Evolutionary conservation across 2,113 vertebrate genomes (phyloP).

Genomic region (Casuarius casuarius): DNA sequence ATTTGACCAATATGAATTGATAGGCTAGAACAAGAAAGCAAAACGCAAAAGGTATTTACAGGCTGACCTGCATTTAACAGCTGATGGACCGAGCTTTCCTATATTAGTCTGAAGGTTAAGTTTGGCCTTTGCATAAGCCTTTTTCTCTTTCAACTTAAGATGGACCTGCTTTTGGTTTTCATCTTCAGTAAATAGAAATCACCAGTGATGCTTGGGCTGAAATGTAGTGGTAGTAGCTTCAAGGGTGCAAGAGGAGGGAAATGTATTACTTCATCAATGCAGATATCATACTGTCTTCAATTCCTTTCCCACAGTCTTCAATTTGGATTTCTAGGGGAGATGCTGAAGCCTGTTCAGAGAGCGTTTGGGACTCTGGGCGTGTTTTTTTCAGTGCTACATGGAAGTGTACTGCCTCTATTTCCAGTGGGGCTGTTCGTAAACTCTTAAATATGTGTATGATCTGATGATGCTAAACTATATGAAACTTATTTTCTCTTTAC

Average conservation of each 20-base stretch:
- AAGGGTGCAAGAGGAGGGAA: background rate
- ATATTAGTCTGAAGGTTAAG: conserved; percentile 14
- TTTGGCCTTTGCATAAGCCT: conserved; percentile 6
- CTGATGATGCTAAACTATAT: background rate
- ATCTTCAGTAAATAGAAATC: background rate
- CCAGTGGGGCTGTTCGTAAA: background rate
- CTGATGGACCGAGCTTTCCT: background rate
- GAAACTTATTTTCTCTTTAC: background rate
- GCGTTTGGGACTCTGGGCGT: background rate
- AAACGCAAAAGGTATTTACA: background rate
- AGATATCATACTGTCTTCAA: background rate
- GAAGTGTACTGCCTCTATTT: background rate
- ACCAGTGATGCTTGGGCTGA: background rate
- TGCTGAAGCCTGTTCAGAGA: background rate
- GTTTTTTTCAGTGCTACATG: background rate
- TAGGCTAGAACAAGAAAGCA: background rate
- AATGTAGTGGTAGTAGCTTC: background rate
- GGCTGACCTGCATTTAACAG: background rate
- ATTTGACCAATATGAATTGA: background rate
- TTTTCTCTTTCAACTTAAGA: too few species aligned
- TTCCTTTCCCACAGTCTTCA: background rate
- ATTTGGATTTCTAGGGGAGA: background rate
- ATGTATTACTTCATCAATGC: background rate
- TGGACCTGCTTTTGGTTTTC: conserved; percentile 8
- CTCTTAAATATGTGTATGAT: background rate